Base-by-base conservation (phyloP, 2,113 vertebrate genomes). In the Paradisaea rubra region DNA sequence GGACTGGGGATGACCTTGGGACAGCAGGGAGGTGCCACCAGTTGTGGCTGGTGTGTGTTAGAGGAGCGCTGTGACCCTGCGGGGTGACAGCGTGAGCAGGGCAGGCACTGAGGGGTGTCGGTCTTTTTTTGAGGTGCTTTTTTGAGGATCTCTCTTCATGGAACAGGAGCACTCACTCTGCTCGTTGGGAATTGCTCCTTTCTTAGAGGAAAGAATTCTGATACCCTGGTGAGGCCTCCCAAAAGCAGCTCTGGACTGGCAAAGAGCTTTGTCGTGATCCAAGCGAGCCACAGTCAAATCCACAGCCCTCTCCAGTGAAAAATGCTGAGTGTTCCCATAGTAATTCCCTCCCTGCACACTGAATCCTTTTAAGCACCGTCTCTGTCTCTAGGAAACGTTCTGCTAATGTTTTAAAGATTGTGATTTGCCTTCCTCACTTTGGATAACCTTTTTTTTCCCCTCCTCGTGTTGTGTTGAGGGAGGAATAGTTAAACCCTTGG, bases 11-110 rank as follows among this genome's bases (percentile, higher is more conserved):
- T 15, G 12, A 8, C 72, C 31, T 28, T 9, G 81, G 70, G 27
- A 7, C 71, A 20, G 79, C 87, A 83, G 79, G 79, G 87, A 63
- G 24, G n/a, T 76, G 68, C 68, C 77, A 44, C 27, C 68, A 9
- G 7, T 1, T 2, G 3, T 56, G 82, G 5, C 30, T 49, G 70
- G 1, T 3, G 42, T 5, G 59, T 35, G 52, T 3, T 5, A 5
- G 16, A 10, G 68, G 7, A 66, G n/a, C 6, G 1, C 50, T 28
- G 35, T 9, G 23, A 13, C 22, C 39, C 57, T n/a, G 45, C 7
- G 4, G n/a, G 69, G 44, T 37, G 53, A 2, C 15, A 3, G 1
- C 0, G 7, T 8, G 27, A 14, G 74, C 18, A 22, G 57, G 66
- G 25, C 22, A 6, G 28, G 52, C 31, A 1, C 39, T 9, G 45